phyloP scores from a whole-genome alignment of 2,888 invertebrate genomes.

The Drosophila birchii region DNA sequence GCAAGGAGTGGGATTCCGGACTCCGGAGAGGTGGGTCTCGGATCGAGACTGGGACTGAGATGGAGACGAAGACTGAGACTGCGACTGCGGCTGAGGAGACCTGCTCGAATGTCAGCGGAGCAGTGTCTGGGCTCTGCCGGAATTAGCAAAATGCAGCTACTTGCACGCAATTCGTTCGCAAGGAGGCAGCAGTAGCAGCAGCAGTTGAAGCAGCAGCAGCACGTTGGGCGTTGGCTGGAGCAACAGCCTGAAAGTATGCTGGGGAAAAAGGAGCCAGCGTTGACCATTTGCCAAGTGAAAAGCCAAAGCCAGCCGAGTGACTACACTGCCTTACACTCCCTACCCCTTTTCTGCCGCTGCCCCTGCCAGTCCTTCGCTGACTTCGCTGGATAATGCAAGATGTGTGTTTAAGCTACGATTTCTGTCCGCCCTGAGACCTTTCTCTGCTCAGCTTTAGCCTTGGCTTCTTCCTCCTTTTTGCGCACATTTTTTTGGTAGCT shows the following conservation, averaged over 20 bases:
- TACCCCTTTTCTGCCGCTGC: conserved; percentile 9
- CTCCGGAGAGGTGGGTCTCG: conserved; percentile 3
- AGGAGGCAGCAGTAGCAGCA: conserved; percentile 10
- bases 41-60: conserved; percentile 2
- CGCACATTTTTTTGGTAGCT: conserved; percentile 24
- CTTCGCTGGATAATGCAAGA: conserved; percentile 41
- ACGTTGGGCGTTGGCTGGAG: conserved; percentile 38
- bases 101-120: conserved; percentile 62
- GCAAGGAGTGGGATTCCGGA: not conserved
- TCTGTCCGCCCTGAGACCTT: conserved; percentile 37
- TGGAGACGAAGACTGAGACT: not conserved
- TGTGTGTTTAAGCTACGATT: conserved; percentile 53
- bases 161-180: conserved; percentile 67
- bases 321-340: not conserved
- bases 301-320: conserved; percentile 40
- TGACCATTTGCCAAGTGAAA: conserved; percentile 71
- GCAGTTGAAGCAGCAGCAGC: conserved; percentile 1
- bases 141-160: conserved; percentile 80
- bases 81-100: conserved; percentile 27
- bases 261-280: conserved; percentile 37
- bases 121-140: conserved; percentile 55
- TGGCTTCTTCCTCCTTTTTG: conserved; percentile 18
- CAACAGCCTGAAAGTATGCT: conserved; percentile 70
- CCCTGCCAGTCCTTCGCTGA: not conserved
- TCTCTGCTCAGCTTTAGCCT: conserved; percentile 19